phyloP scores from a whole-genome alignment of 2,797 vertebrate genomes.

The Diglossa cyanea region DNA sequence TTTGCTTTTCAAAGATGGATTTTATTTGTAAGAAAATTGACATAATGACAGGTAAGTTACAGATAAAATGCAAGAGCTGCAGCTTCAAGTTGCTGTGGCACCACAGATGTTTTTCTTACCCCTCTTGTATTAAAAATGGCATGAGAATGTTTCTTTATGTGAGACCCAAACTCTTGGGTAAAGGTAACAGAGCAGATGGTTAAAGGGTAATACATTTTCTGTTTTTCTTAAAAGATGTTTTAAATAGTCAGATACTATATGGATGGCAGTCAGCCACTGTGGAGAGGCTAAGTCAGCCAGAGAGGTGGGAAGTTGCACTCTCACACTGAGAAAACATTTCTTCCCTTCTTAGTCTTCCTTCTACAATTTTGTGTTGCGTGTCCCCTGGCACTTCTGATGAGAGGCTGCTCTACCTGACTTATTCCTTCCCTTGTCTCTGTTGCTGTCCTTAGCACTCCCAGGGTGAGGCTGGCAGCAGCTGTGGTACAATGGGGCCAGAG shows the following conservation, averaged over 20 bases:
- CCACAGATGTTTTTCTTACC: not conserved
- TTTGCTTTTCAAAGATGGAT: not conserved
- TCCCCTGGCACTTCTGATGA: not conserved
- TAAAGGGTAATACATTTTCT: not conserved
- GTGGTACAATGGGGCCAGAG: fast-evolving
- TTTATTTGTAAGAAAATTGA: not conserved
- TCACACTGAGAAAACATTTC: not conserved
- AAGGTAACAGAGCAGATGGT: not conserved
- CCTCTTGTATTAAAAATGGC: not conserved
- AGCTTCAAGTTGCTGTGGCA: not conserved
- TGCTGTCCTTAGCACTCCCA: too few species aligned
- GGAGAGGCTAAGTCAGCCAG: not conserved
- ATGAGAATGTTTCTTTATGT: not conserved
- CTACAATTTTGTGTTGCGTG: not conserved
- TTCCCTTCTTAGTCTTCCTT: not conserved
- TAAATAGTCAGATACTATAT: not conserved
- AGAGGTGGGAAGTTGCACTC: not conserved
- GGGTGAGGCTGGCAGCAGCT: not conserved
- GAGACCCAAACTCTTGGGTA: not conserved
- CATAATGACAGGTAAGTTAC: not conserved
- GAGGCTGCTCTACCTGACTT: not conserved
- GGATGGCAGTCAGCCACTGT: not conserved
- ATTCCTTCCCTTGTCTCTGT: fast-evolving
- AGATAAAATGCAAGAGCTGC: not conserved
- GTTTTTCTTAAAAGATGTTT: not conserved